Evolutionary conservation across 2,888 invertebrate genomes (phyloP), one percentile per base, ranked within the genome.

Genomic region (Platycheirus rosarum): DNA sequence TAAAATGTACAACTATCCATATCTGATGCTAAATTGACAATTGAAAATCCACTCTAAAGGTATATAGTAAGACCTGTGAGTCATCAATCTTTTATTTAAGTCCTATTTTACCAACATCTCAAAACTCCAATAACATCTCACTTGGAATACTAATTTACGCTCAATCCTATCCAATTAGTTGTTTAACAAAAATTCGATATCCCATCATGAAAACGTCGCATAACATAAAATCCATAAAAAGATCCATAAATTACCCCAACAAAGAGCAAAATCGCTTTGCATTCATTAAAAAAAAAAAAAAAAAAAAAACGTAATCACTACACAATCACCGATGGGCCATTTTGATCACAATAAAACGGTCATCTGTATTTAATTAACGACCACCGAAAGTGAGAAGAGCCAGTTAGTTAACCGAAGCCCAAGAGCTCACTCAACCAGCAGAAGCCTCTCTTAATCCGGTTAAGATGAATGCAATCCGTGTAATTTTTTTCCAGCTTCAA

Each of bases 381-480:
- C 42, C 71, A 44, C 53, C 46, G 70, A 71, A 55, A 66, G 65
- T 71, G 66, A 51, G 46, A 71, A 66, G 35, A 65, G 51, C 42
- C 60, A 66, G 6, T 60, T 46, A 32, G 29, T 32, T 32, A 8
- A 1, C 29, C 29, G 23, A 6, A 32, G 29, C 6, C 26, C 26
- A 6, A 6, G 26, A 26, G 26, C 26, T n/a, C 23, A 32, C 29
- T 32, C 29, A 32, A 8, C 8, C 29, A 32, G 29, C 29, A 32
- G 68, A 65, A 63, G 63, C 69, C 37, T 57, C 32, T 40, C 23
- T 53, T 76, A 76, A 82, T 82, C 80, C 80, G 80, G 76, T 82
- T 82, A 82, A 66, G 42, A 62, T 40, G 76, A 82, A 82, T 66
- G 66, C 65, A 65, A 40, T 35, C 53, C 70, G 60, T 76, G 70